A percentile compares a stretch with the other conserved stretches of the same genome.
These are phyloP conservation scores for Ctena decussata DNA, from an alignment of 2,888 invertebrate genomes.

Conservation along the genomic window DNA sequence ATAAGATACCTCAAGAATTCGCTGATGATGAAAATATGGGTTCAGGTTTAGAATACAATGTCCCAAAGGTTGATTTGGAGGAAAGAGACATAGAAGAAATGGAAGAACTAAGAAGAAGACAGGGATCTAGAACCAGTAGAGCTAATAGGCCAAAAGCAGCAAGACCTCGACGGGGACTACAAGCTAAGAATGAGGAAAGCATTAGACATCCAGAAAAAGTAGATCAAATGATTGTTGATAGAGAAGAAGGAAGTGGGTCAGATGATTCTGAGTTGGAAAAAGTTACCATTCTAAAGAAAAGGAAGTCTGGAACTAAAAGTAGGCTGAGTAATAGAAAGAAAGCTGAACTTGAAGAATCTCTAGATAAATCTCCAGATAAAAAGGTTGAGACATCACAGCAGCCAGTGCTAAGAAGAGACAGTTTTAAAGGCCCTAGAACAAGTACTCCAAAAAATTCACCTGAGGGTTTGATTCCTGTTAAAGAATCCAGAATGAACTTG, in stretches of 20 bases:
- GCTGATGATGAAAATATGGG: neutral
- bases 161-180: conserved; percentile 40
- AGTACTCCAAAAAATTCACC: conserved; percentile 65
- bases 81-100: conserved; percentile 13
- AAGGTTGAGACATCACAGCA: neutral
- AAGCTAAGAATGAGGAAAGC: neutral
- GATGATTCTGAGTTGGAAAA: neutral
- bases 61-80: neutral
- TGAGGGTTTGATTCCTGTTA: neutral
- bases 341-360: conserved; percentile 18
- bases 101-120: conserved; percentile 39
- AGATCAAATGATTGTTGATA: conserved; percentile 5
- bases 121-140: conserved; percentile 31
- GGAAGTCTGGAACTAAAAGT: conserved; percentile 59
- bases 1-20: neutral
- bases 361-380: neutral
- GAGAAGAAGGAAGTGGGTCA: neutral
- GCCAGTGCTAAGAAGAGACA: neutral
- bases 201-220: neutral
- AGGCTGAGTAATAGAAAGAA: conserved; percentile 44
- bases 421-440: conserved; percentile 47
- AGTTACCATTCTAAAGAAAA: conserved; percentile 24
- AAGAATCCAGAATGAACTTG: neutral
- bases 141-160: conserved; percentile 67
- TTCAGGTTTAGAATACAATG: neutral